Conservation (phyloP, 2,888 invertebrate genomes). For the Clanis bilineata region DNA sequence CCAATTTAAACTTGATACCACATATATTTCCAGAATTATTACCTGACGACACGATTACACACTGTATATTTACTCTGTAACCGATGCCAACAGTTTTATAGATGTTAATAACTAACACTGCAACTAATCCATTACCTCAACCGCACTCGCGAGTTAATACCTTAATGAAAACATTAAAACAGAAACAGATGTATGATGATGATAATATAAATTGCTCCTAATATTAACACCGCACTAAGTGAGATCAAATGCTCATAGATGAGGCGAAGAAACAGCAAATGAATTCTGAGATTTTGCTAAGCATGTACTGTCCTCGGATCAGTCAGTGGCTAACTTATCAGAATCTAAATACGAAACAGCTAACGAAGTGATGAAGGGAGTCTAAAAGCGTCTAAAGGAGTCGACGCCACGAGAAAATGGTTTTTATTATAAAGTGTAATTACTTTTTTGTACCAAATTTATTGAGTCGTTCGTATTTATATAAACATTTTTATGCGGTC, state of each 20-base stretch:
- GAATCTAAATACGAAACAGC: constrained; percentile 71
- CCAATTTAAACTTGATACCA: not conserved
- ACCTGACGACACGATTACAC: not conserved
- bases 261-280: constrained; percentile 49
- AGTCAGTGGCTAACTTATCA: constrained; percentile 71
- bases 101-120: constrained; percentile 1
- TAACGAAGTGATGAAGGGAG: constrained; percentile 78
- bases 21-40: not conserved
- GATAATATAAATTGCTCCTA: constrained; percentile 6
- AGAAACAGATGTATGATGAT: constrained; percentile 12
- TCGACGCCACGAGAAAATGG: not conserved
- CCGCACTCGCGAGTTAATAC: not conserved
- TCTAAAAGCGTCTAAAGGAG: constrained; percentile 58
- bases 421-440: not conserved
- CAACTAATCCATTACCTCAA: constrained; percentile 11
- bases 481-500: too few relatives aligned
- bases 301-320: constrained; percentile 68
- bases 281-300: constrained; percentile 45
- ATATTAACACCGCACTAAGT: not conserved
- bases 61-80: not conserved
- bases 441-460: too few relatives aligned
- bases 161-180: constrained; percentile 10
- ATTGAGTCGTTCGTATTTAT: too few relatives aligned
- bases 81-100: not conserved
- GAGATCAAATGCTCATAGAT: constrained; percentile 38